Evolutionary conservation across 2,888 invertebrate species (phyloP), one percentile per base, ranked within the genome.

Genomic region (Matsumyia berberina): DNA sequence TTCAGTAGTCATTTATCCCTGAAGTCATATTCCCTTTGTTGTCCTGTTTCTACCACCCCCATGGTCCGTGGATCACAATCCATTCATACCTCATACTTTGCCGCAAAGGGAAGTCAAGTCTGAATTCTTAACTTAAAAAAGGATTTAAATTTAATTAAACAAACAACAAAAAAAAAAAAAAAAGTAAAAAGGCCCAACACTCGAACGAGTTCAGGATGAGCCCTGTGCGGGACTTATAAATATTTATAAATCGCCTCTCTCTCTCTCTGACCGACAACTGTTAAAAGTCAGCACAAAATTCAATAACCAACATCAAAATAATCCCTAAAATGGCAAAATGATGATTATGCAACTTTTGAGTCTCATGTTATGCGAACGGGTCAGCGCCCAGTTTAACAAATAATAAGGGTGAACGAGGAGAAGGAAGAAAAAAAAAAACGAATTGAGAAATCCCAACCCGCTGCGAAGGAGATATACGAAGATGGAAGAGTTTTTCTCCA

Each of bases 131-230:
- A 70, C 15, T 51, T 35, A 49, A 11, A 73, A 76, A 76, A 58
- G 57, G 69, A 49, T 76, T 81, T 42, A 70, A 62, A 76, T 81
- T 74, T 76, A 81, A 81, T 81, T 76, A 64, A 76, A 76, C 15
- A 49, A 19, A 29, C 11, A 29, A 44, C 42, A 6, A 24, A 42
- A 37, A 35, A 69, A 57, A n/a, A 64, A 49, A n/a, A 44, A 55
- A 6, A 24, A 42, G 51, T 35, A 69, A 57, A n/a, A 64, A 49
- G 19, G 29, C 24, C 15, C 5, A 7, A 35, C 7, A 24, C 11
- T 24, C 5, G n/a, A 44, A 15, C 0, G 37, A 35, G 11, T 58
- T 66, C 60, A 49, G 60, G 37, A 60, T 53, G 39, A 49, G 17
- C 58, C 39, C n/a, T n/a, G 31, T 29, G 1, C 29, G 15, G 15